A percentile compares a stretch with the other conserved stretches of the same genome.
phyloP scores from a whole-genome alignment of 2,113 vertebrate genomes.

The Mesitornis unicolor region DNA sequence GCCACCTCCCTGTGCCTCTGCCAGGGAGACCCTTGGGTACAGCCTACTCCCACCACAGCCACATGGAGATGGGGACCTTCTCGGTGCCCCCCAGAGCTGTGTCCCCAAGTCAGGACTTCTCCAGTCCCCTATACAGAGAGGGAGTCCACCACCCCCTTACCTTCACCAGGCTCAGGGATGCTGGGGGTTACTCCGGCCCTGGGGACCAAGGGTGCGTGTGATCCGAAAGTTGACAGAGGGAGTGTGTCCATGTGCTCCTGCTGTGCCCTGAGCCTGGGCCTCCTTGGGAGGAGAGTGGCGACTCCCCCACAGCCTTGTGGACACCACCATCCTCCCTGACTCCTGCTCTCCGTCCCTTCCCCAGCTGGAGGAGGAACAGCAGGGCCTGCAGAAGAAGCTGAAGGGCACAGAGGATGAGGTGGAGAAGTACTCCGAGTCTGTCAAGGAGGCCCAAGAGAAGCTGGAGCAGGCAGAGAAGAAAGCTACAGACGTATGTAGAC shows the following conservation, averaged over 20 bases:
- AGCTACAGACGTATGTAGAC: constrained; percentile 84
- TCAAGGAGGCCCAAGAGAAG: constrained; percentile 93
- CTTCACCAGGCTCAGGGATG: rapidly evolving
- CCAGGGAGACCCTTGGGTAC: not conserved
- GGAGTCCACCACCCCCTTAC: not conserved
- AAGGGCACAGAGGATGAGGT: constrained; percentile 92
- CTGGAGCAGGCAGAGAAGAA: constrained; percentile 92
- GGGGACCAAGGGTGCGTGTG: rapidly evolving
- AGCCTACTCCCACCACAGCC: rapidly evolving
- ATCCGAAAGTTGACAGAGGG: not conserved
- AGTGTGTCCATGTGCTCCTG: not conserved
- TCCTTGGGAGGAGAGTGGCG: not conserved
- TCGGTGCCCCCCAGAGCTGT: not conserved
- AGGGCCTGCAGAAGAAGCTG: constrained; percentile 89
- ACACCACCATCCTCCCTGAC: not conserved
- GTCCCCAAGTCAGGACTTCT: not conserved
- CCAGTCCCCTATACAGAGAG: not conserved
- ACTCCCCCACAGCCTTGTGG: not conserved
- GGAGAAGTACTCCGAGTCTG: constrained; percentile 90
- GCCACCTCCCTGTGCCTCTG: not conserved
- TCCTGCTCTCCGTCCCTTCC: not conserved
- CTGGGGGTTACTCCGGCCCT: not conserved
- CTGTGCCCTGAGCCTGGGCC: not conserved
- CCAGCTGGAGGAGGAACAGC: constrained; percentile 90
- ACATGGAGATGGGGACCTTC: not conserved